Conservation (phyloP, 2,113 vertebrate species). For the Vimba vimba region DNA sequence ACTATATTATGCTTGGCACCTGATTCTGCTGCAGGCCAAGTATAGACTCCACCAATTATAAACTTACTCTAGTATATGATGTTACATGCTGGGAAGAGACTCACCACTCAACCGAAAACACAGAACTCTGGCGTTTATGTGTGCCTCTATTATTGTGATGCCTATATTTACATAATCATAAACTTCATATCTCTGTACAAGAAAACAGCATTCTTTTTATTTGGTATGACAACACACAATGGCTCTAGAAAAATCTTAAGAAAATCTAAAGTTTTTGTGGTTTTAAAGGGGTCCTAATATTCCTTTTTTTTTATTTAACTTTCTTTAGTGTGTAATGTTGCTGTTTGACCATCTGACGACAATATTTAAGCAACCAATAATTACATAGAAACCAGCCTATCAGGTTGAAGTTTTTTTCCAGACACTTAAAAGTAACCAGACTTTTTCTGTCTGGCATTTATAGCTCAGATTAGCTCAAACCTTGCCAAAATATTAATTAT, state of each 20-base stretch:
- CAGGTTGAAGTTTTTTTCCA: not conserved
- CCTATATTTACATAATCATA: not conserved
- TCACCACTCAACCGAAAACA: not conserved
- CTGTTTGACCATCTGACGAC: too few relatives aligned
- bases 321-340: too few relatives aligned
- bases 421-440: not conserved
- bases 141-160: not conserved
- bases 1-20: constrained; percentile 59
- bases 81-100: not conserved
- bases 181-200: not conserved
- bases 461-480: not conserved
- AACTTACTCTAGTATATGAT: not conserved
- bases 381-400: not conserved
- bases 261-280: not conserved
- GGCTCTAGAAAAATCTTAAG: not conserved
- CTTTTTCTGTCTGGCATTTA: not conserved
- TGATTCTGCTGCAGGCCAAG: constrained; percentile 25
- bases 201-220: not conserved
- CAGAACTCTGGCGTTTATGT: not conserved
- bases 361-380: not conserved
- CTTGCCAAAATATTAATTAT: not conserved
- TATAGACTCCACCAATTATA: constrained; percentile 3
- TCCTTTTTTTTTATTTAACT: too few relatives aligned
- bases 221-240: not conserved
- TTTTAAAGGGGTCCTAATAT: not conserved